Conservation (phyloP, 2,797 vertebrate species). For the Rhinella marina region DNA sequence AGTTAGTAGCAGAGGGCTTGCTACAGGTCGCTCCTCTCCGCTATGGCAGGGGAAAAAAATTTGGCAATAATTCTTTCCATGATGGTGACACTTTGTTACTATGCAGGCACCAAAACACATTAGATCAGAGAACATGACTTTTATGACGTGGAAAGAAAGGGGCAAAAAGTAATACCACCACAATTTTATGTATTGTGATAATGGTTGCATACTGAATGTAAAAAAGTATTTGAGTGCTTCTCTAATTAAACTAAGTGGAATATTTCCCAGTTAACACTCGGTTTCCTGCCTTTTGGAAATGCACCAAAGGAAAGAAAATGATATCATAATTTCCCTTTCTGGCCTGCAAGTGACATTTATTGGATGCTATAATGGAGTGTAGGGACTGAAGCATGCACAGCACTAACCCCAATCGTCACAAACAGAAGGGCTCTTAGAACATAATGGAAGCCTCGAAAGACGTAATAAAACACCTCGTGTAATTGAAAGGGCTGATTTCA, state of each 20-base stretch:
- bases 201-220: neutral
- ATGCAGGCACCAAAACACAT: too few species aligned
- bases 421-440: constrained; percentile 8
- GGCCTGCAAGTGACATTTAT: constrained; percentile 45
- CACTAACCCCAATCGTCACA: constrained; percentile 20
- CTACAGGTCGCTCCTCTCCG: too few species aligned
- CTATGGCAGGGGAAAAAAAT: too few species aligned
- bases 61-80: too few species aligned
- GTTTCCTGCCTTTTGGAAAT: neutral
- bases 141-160: too few species aligned
- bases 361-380: constrained; percentile 29
- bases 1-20: too few species aligned
- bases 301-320: neutral
- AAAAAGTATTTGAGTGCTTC: neutral
- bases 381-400: constrained; percentile 1
- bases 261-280: neutral
- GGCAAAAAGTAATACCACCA: too few species aligned
- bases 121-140: too few species aligned
- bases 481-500: constrained; percentile 11
- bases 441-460: constrained; percentile 33
- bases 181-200: too few species aligned
- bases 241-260: too few species aligned
- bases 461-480: constrained; percentile 1
- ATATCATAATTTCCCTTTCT: constrained; percentile 5
- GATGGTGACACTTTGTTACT: too few species aligned